A percentile compares a stretch with the other conserved stretches of the same genome.
Evolutionary conservation across 2,797 vertebrate genomes (phyloP).

Genomic region (Allochrocebus solatus): DNA sequence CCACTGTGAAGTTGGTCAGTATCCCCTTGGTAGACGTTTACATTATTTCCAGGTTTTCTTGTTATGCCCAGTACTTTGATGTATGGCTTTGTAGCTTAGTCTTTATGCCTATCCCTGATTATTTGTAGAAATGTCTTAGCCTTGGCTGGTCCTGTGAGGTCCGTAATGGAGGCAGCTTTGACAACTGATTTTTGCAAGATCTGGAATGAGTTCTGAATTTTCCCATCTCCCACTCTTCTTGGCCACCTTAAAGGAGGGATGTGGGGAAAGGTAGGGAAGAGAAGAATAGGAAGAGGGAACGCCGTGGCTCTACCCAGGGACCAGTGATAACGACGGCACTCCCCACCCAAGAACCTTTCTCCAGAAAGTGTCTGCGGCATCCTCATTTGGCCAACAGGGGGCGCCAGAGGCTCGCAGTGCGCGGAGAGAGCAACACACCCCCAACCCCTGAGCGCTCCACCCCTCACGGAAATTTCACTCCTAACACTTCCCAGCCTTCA

Average conservation of each 20-base stretch:
- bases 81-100: background rate
- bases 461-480: accelerated
- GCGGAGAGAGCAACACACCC: background rate
- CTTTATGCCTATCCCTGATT: background rate
- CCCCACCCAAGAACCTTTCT: background rate
- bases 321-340: background rate
- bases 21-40: background rate
- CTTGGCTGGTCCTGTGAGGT: background rate
- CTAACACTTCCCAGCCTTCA: background rate
- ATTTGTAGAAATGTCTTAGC: background rate
- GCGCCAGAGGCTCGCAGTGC: background rate
- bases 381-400: constrained; percentile 40
- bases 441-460: background rate
- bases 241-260: background rate
- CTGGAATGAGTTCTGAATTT: background rate
- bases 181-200: background rate
- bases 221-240: background rate
- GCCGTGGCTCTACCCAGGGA: background rate
- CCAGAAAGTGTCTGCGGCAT: background rate
- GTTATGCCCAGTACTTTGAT: background rate
- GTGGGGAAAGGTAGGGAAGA: background rate
- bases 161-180: background rate
- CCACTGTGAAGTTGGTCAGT: background rate
- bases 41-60: background rate
- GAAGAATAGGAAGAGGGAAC: background rate